Evolutionary conservation across 1,140 invertebrate genomes (phyloP).

Genomic region (Calephelis virginiensis): DNA sequence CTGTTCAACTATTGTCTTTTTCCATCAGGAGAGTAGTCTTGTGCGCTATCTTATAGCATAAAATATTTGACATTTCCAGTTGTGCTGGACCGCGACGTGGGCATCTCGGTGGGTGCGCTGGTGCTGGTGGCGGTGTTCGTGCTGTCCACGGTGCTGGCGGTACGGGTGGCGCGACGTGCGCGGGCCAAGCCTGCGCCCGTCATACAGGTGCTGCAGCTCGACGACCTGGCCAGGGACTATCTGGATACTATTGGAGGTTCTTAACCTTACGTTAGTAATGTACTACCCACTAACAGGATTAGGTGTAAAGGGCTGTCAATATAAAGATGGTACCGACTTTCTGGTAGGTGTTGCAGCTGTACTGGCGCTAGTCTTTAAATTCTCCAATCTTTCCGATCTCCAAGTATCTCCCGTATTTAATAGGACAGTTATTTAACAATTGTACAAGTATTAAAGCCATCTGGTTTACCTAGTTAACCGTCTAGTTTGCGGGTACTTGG

Average conservation of each 20-base stretch:
- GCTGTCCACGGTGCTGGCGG: conserved; percentile 44
- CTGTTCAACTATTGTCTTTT: not conserved
- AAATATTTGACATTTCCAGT: conserved; percentile 40
- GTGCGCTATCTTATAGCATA: not conserved
- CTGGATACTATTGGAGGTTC: conserved; percentile 55
- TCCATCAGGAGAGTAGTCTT: no score
- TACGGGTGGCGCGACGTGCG: conserved; percentile 47
- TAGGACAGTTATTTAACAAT: no score
- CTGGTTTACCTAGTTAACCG: no score
- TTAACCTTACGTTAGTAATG: conserved; percentile 22
- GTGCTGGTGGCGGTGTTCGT: conserved; percentile 56
- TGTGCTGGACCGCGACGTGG: conserved; percentile 60
- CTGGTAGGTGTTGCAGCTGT: not conserved
- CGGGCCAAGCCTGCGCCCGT: conserved; percentile 53
- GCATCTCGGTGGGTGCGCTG: conserved; percentile 58
- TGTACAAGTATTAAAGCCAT: no score
- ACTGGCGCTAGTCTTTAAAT: not conserved
- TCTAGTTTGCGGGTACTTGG: no score
- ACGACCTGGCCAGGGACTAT: conserved; percentile 61
- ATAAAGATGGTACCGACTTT: no score
- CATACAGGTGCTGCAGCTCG: conserved; percentile 63
- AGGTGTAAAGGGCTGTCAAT: not conserved
- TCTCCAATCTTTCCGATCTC: no score
- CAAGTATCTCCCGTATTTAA: no score
- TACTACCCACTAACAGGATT: conserved; percentile 1